Evolutionary conservation across 2,113 vertebrate species (phyloP).

Genomic region (Bufo gargarizans): DNA sequence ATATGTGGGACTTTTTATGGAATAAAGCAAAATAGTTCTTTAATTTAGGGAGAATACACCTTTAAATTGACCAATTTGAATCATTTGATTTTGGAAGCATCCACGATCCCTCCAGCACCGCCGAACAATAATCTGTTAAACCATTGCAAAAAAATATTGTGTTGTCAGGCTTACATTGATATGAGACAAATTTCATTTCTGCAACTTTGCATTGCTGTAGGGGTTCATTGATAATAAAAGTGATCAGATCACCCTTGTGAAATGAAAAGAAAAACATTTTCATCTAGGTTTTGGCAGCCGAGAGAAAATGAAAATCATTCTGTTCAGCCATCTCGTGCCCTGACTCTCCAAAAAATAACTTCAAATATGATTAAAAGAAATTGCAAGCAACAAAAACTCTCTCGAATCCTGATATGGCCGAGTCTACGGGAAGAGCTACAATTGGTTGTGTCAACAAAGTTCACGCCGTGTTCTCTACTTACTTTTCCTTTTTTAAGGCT

Average conservation of each 20-base stretch:
- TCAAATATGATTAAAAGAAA: neutral
- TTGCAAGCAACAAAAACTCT: conserved; percentile 4
- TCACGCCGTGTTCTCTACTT: conserved; percentile 27
- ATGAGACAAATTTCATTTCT: neutral
- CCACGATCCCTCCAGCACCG: neutral
- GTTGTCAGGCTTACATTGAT: neutral
- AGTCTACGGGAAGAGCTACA: neutral
- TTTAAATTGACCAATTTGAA: neutral
- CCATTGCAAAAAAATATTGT: neutral
- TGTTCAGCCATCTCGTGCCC: neutral
- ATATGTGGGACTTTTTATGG: too few relatives aligned
- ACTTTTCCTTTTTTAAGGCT: conserved; percentile 29
- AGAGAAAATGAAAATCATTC: neutral
- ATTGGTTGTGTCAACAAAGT: conserved; percentile 9
- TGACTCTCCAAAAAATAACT: neutral
- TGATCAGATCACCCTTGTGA: neutral
- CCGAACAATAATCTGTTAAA: neutral
- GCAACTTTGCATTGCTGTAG: neutral
- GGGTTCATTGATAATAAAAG: neutral
- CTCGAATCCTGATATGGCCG: neutral
- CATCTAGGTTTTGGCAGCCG: neutral
- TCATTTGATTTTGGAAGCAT: neutral
- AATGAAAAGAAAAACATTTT: neutral
- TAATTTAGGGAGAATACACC: neutral
- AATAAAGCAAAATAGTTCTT: too few relatives aligned